Percentiles rank a stretch among this genome's conserved stretches.
phyloP scores from a whole-genome alignment of 2,113 vertebrate genomes.

The Fregetta grallaria region DNA sequence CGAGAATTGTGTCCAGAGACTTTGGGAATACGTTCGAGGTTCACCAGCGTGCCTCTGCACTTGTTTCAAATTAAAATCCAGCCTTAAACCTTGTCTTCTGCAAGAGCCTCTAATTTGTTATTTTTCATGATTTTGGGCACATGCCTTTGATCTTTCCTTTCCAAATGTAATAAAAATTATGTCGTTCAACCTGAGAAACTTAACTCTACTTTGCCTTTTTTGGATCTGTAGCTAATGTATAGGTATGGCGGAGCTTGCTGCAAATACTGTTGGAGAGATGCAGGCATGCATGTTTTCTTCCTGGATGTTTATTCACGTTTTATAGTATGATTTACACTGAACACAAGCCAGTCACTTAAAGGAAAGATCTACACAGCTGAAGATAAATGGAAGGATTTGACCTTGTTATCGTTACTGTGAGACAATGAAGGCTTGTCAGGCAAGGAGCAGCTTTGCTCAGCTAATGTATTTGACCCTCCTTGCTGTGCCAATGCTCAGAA shows the following conservation, averaged over 20 bases:
- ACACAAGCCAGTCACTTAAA: not conserved
- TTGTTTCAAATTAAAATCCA: not conserved
- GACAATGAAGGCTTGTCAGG: not conserved
- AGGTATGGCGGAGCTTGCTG: constrained; percentile 23
- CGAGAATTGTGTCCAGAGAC: not conserved
- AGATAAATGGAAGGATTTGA: not conserved
- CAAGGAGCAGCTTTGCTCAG: not conserved
- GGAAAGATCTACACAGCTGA: not conserved
- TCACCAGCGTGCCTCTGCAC: not conserved
- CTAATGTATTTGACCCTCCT: not conserved
- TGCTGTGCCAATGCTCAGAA: not conserved
- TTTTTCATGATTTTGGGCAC: constrained; percentile 28
- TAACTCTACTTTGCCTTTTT: constrained; percentile 54
- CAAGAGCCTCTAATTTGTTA: not conserved
- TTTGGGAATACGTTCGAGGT: too few species aligned
- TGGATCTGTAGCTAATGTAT: constrained; percentile 32
- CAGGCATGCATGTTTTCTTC: not conserved
- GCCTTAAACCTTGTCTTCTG: not conserved
- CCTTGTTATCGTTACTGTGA: not conserved
- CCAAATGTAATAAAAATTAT: constrained; percentile 46
- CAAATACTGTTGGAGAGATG: not conserved
- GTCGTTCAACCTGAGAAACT: constrained; percentile 45
- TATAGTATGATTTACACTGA: constrained; percentile 9
- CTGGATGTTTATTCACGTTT: not conserved
- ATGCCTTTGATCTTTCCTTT: constrained; percentile 26